Conservation (phyloP, 2,797 vertebrate species). For the Manis javanica region DNA sequence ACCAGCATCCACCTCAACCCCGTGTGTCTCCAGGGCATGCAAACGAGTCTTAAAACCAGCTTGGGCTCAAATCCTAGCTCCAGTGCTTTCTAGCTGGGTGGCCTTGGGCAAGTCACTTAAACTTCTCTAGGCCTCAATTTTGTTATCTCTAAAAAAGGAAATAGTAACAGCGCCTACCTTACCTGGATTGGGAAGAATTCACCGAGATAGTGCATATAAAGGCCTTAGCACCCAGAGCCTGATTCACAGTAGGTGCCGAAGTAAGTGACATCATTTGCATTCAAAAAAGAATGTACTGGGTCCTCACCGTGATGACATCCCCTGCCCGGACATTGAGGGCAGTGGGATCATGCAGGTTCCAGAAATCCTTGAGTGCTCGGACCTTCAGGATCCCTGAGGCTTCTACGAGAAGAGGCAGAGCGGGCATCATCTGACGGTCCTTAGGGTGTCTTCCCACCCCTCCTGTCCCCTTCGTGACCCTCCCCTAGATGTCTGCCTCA, state of each 20-base stretch:
- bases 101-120: background rate
- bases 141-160: background rate
- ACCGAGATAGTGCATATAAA: fast-evolving
- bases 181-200: background rate
- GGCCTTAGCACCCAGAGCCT: background rate
- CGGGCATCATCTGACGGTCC: background rate
- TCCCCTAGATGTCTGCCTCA: background rate
- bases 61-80: background rate
- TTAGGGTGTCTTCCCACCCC: background rate
- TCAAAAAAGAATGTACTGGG: background rate
- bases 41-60: background rate
- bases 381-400: slow-evolving; percentile 97
- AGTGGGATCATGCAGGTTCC: slow-evolving; percentile 97
- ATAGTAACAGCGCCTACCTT: too few species aligned
- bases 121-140: background rate
- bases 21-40: background rate
- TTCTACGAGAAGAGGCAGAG: slow-evolving; percentile 87
- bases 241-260: background rate
- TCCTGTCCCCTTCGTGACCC: background rate
- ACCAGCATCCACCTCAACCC: background rate
- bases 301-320: slow-evolving; percentile 95
- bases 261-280: background rate
- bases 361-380: slow-evolving; percentile 96
- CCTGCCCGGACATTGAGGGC: slow-evolving; percentile 97
- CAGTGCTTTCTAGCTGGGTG: background rate